Percentiles rank a stretch among this genome's conserved stretches.
Evolutionary conservation across 2,888 invertebrate genomes (phyloP).

Genomic region (Resseliella maxima): DNA sequence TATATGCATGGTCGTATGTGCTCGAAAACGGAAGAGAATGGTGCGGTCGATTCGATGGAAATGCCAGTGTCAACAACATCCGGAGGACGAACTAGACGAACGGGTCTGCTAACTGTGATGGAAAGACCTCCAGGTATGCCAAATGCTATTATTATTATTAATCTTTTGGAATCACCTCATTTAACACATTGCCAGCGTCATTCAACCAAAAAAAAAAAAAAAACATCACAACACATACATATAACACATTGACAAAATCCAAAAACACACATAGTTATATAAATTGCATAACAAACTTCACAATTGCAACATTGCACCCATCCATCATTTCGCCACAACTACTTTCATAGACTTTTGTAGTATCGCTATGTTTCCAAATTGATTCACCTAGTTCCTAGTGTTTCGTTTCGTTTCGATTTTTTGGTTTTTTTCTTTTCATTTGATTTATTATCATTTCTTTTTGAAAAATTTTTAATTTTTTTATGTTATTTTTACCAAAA

Average conservation of each 20-base stretch:
- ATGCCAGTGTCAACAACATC: conserved; percentile 62
- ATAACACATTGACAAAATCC: neutral
- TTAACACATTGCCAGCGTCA: neutral
- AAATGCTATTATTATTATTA: too few relatives aligned
- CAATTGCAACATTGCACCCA: conserved; percentile 55
- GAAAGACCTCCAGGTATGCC: conserved; percentile 86
- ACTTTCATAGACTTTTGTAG: neutral
- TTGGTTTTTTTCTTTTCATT: neutral
- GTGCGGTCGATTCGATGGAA: conserved; percentile 61
- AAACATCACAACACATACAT: neutral
- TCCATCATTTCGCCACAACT: neutral
- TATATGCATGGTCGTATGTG: conserved; percentile 83
- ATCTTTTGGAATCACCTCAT: neutral
- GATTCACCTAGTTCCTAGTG: neutral
- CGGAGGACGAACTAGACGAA: conserved; percentile 77
- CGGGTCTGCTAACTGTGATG: conserved; percentile 86
- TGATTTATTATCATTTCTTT: neutral
- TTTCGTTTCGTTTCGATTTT: too few relatives aligned
- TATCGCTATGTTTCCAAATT: neutral
- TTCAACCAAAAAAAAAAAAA: neutral
- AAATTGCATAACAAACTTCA: conserved; percentile 49
- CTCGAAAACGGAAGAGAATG: conserved; percentile 76
- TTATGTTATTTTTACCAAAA: neutral
- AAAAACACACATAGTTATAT: neutral
- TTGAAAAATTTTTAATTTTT: neutral